These are phyloP conservation scores for silkworm (Bombyx mori) DNA, from an alignment of 1,140 invertebrate species.

Conservation along the genomic window DNA sequence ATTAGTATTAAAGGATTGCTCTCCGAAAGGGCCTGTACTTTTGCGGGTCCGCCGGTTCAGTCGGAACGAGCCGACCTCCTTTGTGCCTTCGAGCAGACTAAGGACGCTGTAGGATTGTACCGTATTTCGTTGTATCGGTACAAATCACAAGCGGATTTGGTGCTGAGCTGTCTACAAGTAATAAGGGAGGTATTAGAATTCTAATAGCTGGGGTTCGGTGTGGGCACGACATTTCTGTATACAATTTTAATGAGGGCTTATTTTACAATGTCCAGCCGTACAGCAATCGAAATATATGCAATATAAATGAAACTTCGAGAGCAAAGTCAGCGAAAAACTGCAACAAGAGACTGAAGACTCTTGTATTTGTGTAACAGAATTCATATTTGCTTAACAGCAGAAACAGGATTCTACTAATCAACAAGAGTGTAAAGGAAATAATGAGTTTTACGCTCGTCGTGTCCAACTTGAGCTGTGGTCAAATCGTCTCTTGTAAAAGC, in stretches of 20 bases:
- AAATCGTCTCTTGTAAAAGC: slow-evolving; percentile 16
- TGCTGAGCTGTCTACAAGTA: background rate
- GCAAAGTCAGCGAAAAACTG: too few relatives aligned
- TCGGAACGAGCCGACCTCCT: slow-evolving; percentile 45
- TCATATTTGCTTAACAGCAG: too few relatives aligned
- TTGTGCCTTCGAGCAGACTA: slow-evolving; percentile 63
- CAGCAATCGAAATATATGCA: too few relatives aligned
- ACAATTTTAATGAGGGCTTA: too few relatives aligned
- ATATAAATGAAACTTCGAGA: too few relatives aligned
- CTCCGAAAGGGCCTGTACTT: slow-evolving; percentile 55
- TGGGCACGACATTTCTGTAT: too few relatives aligned
- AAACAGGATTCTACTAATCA: background rate
- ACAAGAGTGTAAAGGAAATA: background rate
- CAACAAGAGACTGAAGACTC: too few relatives aligned
- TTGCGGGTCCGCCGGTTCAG: slow-evolving; percentile 53
- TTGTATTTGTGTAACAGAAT: too few relatives aligned
- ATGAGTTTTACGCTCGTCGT: slow-evolving; percentile 2
- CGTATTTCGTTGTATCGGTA: slow-evolving; percentile 35
- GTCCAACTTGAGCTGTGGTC: slow-evolving; percentile 9
- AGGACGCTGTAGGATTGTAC: slow-evolving; percentile 51
- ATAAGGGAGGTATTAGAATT: too few relatives aligned
- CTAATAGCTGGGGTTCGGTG: too few relatives aligned
- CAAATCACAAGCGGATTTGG: slow-evolving; percentile 42
- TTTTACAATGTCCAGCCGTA: too few relatives aligned
- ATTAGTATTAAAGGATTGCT: slow-evolving; percentile 70